Evolutionary conservation across 2,113 vertebrate genomes (phyloP).

Genomic region (Greenwoodochromis staneri): DNA sequence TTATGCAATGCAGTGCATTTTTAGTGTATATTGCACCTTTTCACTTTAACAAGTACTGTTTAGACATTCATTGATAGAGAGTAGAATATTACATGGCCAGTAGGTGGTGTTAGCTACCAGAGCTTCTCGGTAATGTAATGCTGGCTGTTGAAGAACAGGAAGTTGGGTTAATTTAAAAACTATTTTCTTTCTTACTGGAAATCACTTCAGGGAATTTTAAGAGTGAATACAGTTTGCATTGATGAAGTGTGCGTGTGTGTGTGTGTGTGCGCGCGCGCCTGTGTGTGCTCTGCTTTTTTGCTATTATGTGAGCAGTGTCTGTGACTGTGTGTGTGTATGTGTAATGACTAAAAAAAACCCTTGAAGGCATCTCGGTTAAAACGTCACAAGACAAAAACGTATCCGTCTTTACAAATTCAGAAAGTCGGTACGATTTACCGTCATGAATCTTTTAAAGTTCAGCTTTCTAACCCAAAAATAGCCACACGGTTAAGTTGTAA

Average conservation of each 20-base stretch:
- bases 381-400: not conserved
- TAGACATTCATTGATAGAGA: not conserved
- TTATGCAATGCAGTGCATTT: conserved; percentile 33
- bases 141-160: not conserved
- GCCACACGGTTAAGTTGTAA: not conserved
- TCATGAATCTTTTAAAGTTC: not conserved
- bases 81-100: conserved; percentile 6
- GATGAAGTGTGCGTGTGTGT: not conserved
- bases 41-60: conserved; percentile 20
- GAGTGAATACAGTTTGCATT: conserved; percentile 28
- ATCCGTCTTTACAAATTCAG: not conserved
- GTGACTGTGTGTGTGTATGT: too few species aligned
- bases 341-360: too few species aligned
- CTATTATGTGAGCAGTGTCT: not conserved
- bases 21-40: conserved; percentile 31
- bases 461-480: not conserved
- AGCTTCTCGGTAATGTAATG: not conserved
- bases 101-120: not conserved
- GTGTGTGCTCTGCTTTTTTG: not conserved
- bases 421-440: not conserved
- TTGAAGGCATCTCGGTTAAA: not conserved
- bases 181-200: conserved; percentile 12
- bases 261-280: not conserved
- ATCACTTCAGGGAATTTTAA: conserved; percentile 59
- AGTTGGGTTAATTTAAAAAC: conserved; percentile 8